Conservation (phyloP, 2,888 invertebrate species). For the Drosophila picticornis region DNA sequence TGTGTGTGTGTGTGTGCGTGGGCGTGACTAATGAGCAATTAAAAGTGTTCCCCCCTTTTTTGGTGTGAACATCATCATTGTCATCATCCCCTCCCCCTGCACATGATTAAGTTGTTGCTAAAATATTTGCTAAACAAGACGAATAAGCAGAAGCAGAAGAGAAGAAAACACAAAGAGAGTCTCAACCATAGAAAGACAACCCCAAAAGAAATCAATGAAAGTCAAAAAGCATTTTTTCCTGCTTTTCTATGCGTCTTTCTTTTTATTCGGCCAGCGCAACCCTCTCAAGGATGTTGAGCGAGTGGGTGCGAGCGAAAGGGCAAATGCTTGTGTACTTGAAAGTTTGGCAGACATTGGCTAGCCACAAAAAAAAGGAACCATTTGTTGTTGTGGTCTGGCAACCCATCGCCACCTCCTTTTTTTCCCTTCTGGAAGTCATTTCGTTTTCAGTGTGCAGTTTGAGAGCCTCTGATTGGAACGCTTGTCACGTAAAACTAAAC, state of each 20-base stretch:
- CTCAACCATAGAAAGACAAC: slow-evolving; percentile 13
- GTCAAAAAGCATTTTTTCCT: slow-evolving; percentile 35
- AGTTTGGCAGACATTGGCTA: slow-evolving; percentile 52
- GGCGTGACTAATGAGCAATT: slow-evolving; percentile 78
- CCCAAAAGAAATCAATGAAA: slow-evolving; percentile 69
- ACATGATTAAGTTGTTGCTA: slow-evolving; percentile 23
- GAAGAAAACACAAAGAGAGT: slow-evolving; percentile 18
- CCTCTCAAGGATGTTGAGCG: slow-evolving; percentile 37
- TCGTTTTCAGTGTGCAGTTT: slow-evolving; percentile 48
- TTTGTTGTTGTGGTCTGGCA: slow-evolving; percentile 58
- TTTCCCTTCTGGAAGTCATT: slow-evolving; percentile 19
- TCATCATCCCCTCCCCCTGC: neutral
- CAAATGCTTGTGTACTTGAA: slow-evolving; percentile 9
- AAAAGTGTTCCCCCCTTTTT: slow-evolving; percentile 48
- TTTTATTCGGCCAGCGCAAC: slow-evolving; percentile 51
- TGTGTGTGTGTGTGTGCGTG: slow-evolving; percentile 16
- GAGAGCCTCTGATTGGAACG: slow-evolving; percentile 60
- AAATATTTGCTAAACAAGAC: slow-evolving; percentile 45
- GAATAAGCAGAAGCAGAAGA: slow-evolving; percentile 7
- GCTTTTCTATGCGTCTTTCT: slow-evolving; percentile 20
- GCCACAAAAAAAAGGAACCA: slow-evolving; percentile 55
- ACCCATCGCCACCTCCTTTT: neutral
- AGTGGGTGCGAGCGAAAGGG: slow-evolving; percentile 1
- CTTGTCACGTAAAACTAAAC: slow-evolving; percentile 68
- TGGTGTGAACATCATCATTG: slow-evolving; percentile 61